Base-by-base conservation (phyloP, 2,113 vertebrate genomes). In the Taurulus bubalis region DNA sequence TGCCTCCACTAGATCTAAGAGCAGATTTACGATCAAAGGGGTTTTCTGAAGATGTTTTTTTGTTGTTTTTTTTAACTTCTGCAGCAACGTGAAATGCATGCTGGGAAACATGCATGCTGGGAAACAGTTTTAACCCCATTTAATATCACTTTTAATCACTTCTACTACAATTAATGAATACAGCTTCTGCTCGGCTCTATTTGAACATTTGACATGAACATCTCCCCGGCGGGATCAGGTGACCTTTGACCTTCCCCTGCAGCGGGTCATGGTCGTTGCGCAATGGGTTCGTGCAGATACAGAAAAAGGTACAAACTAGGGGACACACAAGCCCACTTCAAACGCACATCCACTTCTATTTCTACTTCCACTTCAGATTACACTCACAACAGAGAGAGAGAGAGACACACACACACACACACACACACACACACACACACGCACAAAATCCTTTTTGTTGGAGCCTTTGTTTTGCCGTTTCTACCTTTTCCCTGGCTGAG, bases 401-500 rank as follows among this genome's bases (percentile, higher is more conserved):
- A 45, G 36, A 20, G 42, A 36, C 40, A 18, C 72, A 71, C 74
- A 34, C 14, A 84, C 79, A 82, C 58, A 45, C 66, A 26, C 28
- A 65, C 59, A 28, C 58, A 32, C 36, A 28, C 59, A 53, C 40
- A 34, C 72, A 75, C 74, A 42, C 10, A 84, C 77, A 82, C 58
- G 34, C 63, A 30, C 30, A 40, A 51, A 40, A 65, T 87, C 85
- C 86, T 91, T 90, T 56, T 90, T 90, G 85, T 93, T 84, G 5
- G 14, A 60, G 86, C 79, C 65, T 88, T 90, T 88, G 84, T 94
- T 91, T 92, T 85, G 80, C 81, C 34, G 45, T 89, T 85, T 78
- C 86, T 80, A 78, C 88, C 90, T 87, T 83, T 85, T 90, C 78
- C 84, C 87, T 18, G 71, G 92, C 90, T 90, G 90, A 94, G 89